Percentiles rank a stretch among this genome's conserved stretches.
These are phyloP conservation scores for Calliphora vicina DNA, from an alignment of 1,140 invertebrate species.

Conservation along the genomic window DNA sequence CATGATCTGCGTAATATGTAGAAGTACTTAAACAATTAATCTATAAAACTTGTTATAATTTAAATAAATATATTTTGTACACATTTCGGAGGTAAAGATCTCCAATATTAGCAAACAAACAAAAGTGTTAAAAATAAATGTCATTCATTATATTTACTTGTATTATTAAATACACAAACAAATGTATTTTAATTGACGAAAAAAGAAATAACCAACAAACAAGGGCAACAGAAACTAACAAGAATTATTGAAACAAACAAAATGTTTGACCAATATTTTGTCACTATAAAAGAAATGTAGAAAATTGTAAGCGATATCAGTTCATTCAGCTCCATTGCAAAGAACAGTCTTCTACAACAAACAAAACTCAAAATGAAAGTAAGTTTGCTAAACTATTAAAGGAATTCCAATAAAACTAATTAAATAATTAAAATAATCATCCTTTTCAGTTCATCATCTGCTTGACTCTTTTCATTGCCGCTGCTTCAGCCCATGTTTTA, in stretches of 20 bases:
- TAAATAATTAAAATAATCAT: background rate
- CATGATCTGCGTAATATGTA: background rate
- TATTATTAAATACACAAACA: background rate
- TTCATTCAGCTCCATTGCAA: slow-evolving; percentile 24
- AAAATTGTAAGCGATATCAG: background rate
- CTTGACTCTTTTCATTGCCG: slow-evolving; percentile 12
- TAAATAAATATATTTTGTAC: background rate
- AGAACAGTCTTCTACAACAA: slow-evolving; percentile 11
- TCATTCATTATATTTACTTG: background rate
- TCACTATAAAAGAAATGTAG: background rate
- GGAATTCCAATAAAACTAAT: background rate
- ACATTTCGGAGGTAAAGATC: background rate
- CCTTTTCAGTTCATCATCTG: slow-evolving; percentile 2
- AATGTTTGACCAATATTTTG: background rate
- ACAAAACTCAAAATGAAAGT: slow-evolving; percentile 22
- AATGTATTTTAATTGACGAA: background rate
- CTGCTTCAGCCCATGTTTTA: slow-evolving; percentile 18
- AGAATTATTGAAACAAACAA: background rate
- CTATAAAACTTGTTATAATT: background rate
- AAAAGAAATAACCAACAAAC: background rate
- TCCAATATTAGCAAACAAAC: background rate
- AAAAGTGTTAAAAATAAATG: background rate
- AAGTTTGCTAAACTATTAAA: background rate
- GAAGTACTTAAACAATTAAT: background rate
- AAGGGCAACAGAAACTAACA: background rate